phyloP scores from a whole-genome alignment of 2,888 invertebrate genomes.

The Drosophila koepferae region DNA sequence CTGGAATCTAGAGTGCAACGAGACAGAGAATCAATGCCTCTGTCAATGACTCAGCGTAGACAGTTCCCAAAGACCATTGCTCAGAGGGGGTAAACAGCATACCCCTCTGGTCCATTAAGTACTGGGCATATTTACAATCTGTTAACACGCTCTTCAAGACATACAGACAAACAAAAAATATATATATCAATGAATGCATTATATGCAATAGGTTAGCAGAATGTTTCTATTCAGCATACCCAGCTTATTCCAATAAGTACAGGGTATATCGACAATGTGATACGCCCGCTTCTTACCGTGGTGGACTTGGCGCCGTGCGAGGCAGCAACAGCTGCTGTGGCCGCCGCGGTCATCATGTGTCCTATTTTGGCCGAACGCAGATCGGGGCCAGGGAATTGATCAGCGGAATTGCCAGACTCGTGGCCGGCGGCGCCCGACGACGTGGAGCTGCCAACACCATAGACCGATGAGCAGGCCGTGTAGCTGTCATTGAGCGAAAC shows the following conservation, averaged over 20 bases:
- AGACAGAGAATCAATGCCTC: background rate
- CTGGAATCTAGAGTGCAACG: background rate
- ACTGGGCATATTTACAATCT: conserved; percentile 14
- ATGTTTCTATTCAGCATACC: background rate
- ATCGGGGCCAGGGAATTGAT: conserved; percentile 27
- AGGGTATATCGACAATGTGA: conserved; percentile 5
- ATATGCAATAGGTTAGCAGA: conserved; percentile 1
- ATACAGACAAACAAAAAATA: background rate
- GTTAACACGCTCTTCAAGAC: background rate
- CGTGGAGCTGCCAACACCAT: conserved; percentile 38
- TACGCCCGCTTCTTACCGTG: conserved; percentile 54
- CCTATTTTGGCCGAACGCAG: conserved; percentile 60
- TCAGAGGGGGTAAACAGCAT: background rate
- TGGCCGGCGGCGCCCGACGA: background rate
- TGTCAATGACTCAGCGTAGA: background rate
- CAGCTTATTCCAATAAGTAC: conserved; percentile 10
- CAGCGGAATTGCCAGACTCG: background rate
- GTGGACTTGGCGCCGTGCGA: conserved; percentile 52
- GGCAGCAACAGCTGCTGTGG: conserved; percentile 39
- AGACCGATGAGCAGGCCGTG: conserved; percentile 69
- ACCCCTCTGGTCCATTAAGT: background rate
- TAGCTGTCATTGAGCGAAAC: conserved; percentile 75
- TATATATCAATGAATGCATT: background rate
- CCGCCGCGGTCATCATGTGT: conserved; percentile 52
- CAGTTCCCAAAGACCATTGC: background rate